A percentile compares a stretch with the other conserved stretches of the same genome.
phyloP scores from a whole-genome alignment of 2,113 vertebrate genomes.

The Thryonomys swinderianus region DNA sequence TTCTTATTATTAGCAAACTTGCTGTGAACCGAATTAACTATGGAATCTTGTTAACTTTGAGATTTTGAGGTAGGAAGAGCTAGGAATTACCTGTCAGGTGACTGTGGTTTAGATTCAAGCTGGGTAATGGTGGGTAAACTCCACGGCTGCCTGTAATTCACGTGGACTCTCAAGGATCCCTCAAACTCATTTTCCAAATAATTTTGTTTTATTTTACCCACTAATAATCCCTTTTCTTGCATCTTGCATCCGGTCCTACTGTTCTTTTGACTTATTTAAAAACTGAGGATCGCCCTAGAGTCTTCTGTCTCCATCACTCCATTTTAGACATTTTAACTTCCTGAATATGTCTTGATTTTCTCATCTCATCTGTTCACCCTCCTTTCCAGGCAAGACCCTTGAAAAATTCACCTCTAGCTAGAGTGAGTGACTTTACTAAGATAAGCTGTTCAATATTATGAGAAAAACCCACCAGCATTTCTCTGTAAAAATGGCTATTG shows the following conservation, averaged over 20 bases:
- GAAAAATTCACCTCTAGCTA: not conserved
- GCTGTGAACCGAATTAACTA: not conserved
- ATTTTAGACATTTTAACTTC: not conserved
- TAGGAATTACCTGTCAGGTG: constrained; percentile 12
- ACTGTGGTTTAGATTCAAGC: not conserved
- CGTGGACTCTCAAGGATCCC: not conserved
- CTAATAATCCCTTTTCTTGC: not conserved
- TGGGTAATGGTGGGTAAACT: not conserved
- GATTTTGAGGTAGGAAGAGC: constrained; percentile 36
- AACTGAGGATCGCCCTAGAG: not conserved
- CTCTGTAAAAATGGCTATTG: not conserved
- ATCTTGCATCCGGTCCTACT: not conserved
- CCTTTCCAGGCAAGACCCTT: not conserved
- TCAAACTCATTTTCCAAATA: not conserved
- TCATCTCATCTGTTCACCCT: not conserved
- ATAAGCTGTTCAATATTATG: not conserved
- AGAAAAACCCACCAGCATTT: constrained; percentile 30
- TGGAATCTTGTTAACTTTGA: constrained; percentile 10
- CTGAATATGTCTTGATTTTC: not conserved
- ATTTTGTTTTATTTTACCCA: not conserved
- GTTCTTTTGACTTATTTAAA: not conserved
- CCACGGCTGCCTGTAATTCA: not conserved
- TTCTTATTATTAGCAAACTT: not conserved
- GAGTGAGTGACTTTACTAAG: not conserved
- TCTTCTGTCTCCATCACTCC: not conserved